Evolutionary conservation across 2,797 vertebrate species (phyloP), one percentile per base, ranked within the genome.

Genomic region (Limnodromus scolopaceus): DNA sequence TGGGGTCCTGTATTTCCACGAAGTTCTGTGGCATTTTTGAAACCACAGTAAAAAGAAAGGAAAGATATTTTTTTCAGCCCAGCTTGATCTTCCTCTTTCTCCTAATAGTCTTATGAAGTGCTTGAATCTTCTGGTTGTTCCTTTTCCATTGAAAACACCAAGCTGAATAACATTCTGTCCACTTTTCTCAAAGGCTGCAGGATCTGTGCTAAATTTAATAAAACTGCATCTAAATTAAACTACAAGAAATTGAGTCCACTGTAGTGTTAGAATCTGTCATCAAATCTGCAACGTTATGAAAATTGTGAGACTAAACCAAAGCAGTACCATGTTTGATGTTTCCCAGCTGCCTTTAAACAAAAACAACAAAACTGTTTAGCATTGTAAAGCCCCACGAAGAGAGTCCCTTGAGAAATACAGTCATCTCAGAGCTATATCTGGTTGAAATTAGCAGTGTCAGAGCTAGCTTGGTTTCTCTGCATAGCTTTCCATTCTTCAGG

Each of bases 291-390:
- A 5, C 4, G 2, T 66, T 79, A 58, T 16, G 16, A 51, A 81
- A 84, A 54, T 39, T 84, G 30, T 34, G 51, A 75, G 43, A 45
- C 74, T 58, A 8, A 81, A 71, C 72, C 51, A 89, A 68, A 89
- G 58, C 36, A 74, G 32, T 53, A 24, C 41, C 3, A 5, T 19
- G 23, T 84, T 82, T 84, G 41, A 46, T 66, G 74, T 76, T 89
- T 96, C 60, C 63, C 74, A 79, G 61, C 80, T 93, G 80, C 46
- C 36, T 95, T 95, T 84, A 88, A 85, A 88, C 43, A 76, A 49
- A 46, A 84, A 11, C 63, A 92, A 46, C 72, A 93, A 75, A 94
- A 78, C 28, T 65, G 25, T 84, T 95, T 45, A 63, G 66, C 65
- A 43, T 54, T 34, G 38, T 30, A 39, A 69, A 86, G 74, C 6